Evolutionary conservation across 2,888 invertebrate species (phyloP).

Genomic region (Drosophila gaucha): DNA sequence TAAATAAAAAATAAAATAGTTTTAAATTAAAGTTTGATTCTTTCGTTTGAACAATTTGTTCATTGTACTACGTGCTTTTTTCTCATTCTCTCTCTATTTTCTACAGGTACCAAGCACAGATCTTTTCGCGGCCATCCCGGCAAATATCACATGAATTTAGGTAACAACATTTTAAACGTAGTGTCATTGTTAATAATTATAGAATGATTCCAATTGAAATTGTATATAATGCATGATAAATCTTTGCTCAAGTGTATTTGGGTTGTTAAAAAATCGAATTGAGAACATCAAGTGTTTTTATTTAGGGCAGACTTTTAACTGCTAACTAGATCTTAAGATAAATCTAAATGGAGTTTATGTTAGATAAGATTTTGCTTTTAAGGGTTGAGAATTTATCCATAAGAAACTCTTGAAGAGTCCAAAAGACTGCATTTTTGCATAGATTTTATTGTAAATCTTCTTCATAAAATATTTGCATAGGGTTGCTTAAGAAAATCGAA

Average conservation of each 20-base stretch:
- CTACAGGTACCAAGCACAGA: slow-evolving; percentile 84
- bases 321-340: background rate
- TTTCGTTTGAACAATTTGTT: slow-evolving; percentile 34
- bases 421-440: background rate
- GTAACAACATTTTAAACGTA: slow-evolving; percentile 73
- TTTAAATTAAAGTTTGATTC: slow-evolving; percentile 29
- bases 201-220: slow-evolving; percentile 23
- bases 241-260: slow-evolving; percentile 3
- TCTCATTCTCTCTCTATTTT: slow-evolving; percentile 55
- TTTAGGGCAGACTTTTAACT: background rate
- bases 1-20: background rate
- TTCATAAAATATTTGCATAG: no score
- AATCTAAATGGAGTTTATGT: background rate
- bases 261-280: background rate
- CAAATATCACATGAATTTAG: slow-evolving; percentile 84
- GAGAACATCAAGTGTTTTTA: background rate
- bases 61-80: slow-evolving; percentile 23
- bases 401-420: background rate
- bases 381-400: background rate
- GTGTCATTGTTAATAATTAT: slow-evolving; percentile 66
- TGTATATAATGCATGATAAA: slow-evolving; percentile 47
- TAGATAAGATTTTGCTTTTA: background rate
- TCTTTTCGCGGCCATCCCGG: slow-evolving; percentile 83
- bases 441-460: background rate
- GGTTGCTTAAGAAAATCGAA: no score